Conservation (phyloP, 2,888 invertebrate genomes). For the Rosalia funebris region DNA sequence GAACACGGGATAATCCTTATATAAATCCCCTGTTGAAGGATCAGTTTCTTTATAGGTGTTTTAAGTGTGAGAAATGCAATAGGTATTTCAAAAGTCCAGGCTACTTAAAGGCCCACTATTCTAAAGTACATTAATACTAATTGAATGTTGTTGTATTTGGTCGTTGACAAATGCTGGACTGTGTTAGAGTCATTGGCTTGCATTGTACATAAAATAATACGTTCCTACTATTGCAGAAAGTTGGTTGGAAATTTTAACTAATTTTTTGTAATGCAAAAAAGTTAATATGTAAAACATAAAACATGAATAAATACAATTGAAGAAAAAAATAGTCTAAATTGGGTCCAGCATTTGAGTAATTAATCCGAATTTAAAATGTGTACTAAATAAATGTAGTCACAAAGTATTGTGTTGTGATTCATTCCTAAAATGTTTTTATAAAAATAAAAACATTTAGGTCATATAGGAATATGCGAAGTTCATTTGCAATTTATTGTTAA, state of each 20-base stretch:
- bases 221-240: too few relatives aligned
- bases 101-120: constrained; percentile 61
- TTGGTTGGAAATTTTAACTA: too few relatives aligned
- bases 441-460: too few relatives aligned
- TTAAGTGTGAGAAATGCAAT: constrained; percentile 60
- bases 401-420: constrained; percentile 18
- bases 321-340: too few relatives aligned
- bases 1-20: constrained; percentile 60
- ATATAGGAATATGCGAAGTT: not conserved
- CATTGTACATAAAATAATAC: too few relatives aligned
- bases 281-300: too few relatives aligned
- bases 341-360: constrained; percentile 29
- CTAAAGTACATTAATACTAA: constrained; percentile 58
- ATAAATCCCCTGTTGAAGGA: constrained; percentile 61
- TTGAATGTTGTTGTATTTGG: constrained; percentile 3
- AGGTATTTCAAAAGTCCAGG: constrained; percentile 62
- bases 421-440: not conserved
- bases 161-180: constrained; percentile 21
- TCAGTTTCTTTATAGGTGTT: constrained; percentile 60
- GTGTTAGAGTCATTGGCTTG: too few relatives aligned
- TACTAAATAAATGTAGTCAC: constrained; percentile 14
- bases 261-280: too few relatives aligned
- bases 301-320: too few relatives aligned
- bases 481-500: constrained; percentile 1
- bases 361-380: constrained; percentile 37